Percentiles rank a stretch among this genome's conserved stretches.
Evolutionary conservation across 2,113 vertebrate genomes (phyloP).

Genomic region (Corythornis madagascariensis): DNA sequence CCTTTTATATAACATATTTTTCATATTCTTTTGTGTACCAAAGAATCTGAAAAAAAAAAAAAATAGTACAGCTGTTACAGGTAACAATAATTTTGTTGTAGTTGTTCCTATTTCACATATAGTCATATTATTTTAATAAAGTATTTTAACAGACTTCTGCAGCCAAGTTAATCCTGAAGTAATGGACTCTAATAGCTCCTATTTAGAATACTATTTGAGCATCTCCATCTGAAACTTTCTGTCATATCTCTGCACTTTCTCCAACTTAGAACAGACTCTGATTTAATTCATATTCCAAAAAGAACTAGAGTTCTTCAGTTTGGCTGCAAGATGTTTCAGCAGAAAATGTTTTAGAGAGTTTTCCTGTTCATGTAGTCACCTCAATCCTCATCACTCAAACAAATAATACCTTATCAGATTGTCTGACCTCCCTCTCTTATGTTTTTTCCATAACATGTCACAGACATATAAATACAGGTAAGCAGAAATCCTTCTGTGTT

Average conservation of each 20-base stretch:
- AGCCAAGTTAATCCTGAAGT: background rate
- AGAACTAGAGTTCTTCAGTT: background rate
- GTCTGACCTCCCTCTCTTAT: background rate
- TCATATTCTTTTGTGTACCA: background rate
- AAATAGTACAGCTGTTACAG: background rate
- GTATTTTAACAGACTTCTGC: background rate
- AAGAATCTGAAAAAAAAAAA: background rate
- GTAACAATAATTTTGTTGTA: background rate
- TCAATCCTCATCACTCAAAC: background rate
- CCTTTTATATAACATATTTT: background rate
- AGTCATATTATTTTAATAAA: background rate
- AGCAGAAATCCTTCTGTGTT: background rate
- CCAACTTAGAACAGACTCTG: background rate
- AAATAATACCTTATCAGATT: background rate
- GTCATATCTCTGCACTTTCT: background rate
- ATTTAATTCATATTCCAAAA: background rate
- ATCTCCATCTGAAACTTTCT: background rate
- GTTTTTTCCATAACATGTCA: background rate
- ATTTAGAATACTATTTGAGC: background rate
- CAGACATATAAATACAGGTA: background rate
- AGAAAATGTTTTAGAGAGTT: background rate
- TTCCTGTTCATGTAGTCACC: background rate
- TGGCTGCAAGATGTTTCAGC: background rate
- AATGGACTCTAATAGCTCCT: background rate
- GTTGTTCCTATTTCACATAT: background rate